A percentile compares a stretch with the other conserved stretches of the same genome.
Evolutionary conservation across 2,888 invertebrate species (phyloP).

Genomic region (Napeogenes sylphis): DNA sequence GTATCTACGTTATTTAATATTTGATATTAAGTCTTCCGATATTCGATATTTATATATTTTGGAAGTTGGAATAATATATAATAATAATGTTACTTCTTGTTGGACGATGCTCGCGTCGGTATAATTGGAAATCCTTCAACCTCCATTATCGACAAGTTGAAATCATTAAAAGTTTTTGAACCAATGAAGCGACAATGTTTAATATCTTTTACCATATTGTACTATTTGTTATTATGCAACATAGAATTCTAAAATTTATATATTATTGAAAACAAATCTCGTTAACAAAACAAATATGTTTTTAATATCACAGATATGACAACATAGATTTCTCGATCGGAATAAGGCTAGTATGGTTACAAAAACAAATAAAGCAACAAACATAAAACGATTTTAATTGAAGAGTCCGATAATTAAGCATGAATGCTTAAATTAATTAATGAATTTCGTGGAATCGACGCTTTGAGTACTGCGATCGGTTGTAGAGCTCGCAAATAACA

Average conservation of each 20-base stretch:
- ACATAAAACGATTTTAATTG: conserved; percentile 65
- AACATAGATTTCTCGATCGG: conserved; percentile 27
- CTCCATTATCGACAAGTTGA: conserved; percentile 42
- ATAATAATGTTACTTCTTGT: not conserved
- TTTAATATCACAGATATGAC: conserved; percentile 37
- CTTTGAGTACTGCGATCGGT: conserved; percentile 34
- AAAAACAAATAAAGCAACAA: conserved; percentile 43
- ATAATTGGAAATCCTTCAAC: conserved; percentile 15
- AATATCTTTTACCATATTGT: not conserved
- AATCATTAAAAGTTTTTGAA: conserved; percentile 62
- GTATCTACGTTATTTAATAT: too few species aligned
- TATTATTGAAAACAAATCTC: too few species aligned
- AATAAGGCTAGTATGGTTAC: conserved; percentile 24
- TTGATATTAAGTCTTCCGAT: too few species aligned
- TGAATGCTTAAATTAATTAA: conserved; percentile 75
- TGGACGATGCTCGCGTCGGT: conserved; percentile 9
- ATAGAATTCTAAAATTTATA: not conserved
- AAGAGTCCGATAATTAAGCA: conserved; percentile 73
- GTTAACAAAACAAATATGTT: conserved; percentile 34
- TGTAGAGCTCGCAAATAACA: conserved; percentile 57
- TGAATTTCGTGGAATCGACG: conserved; percentile 60
- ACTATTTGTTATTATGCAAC: not conserved
- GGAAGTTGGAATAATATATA: too few species aligned
- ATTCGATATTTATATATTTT: too few species aligned
- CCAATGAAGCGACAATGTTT: conserved; percentile 43